Conservation (phyloP, 2,113 vertebrate genomes). For the Hemibates koningsi region DNA sequence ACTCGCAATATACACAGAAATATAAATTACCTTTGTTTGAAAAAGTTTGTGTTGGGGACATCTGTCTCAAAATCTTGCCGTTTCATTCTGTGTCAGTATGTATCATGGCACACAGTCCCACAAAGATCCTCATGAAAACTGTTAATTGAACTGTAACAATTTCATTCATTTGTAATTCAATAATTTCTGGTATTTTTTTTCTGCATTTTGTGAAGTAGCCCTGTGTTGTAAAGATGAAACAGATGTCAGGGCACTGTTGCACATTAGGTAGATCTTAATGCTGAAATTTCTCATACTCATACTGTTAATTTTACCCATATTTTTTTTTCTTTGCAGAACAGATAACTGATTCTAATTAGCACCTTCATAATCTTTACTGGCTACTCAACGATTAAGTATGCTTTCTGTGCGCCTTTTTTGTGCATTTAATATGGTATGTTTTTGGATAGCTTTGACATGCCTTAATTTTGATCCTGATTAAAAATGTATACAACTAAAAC, state of each 20-base stretch:
- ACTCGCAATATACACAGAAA: neutral
- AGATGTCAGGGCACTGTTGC: neutral
- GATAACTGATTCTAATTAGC: neutral
- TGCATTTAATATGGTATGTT: neutral
- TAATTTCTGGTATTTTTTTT: neutral
- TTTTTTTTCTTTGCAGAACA: neutral
- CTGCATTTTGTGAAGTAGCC: neutral
- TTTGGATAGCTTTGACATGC: neutral
- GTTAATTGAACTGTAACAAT: neutral
- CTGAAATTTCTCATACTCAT: neutral
- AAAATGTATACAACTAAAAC: neutral
- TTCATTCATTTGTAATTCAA: neutral
- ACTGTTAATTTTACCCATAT: neutral
- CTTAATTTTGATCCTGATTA: neutral
- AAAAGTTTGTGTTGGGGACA: neutral
- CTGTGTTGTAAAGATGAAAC: neutral
- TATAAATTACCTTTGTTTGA: neutral
- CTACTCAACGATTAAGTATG: neutral
- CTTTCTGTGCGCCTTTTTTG: neutral
- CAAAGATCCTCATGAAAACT: neutral
- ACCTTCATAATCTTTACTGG: neutral
- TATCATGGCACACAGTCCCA: neutral
- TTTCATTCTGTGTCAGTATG: neutral
- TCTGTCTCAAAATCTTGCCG: neutral
- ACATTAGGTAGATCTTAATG: neutral